Base-by-base conservation (phyloP, 2,113 vertebrate genomes). In the Sapajus apella region DNA sequence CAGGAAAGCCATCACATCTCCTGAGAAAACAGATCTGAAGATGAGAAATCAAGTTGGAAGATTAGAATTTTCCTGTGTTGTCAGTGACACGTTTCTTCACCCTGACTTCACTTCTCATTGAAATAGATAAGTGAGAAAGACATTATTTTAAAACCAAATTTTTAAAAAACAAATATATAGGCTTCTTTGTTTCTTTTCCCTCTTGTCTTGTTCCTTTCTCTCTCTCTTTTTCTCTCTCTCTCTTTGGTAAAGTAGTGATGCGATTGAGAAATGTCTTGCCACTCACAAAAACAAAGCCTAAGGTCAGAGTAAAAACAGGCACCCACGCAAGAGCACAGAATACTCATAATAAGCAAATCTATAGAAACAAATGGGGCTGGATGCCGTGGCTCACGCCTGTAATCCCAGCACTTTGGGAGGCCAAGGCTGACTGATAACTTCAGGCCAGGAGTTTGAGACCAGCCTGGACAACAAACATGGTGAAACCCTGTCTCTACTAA, bases 1-100 rank as follows among this genome's bases (percentile, higher is more conserved):
- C 88, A 64, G 61, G 77, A 95, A 96, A 96, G 37, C 16, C 4
- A 3, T 40, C 68, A 45, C 72, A 88, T 50, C 50, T 95, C 80
- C 66, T 47, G 32, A 80, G 21, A 92, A 43, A 87, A 25, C 32
- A 75, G 76, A 18, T 52, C 45, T n/a, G 61, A 64, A 32, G 27
- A 64, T 64, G 61, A 64, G 12, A 64, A 64, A 13, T 64, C 12
- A 6, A 64, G 27, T 14, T 6, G 27, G 45, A 73, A 93, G 70
- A 52, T 89, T n/a, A 87, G 50, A 91, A 76, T 76, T 76, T 70
- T 66, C 43, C 79, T 23, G 27, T 79, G n/a, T 17, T 77, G 2
- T 40, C 77, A 35, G 30, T 43, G 10, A 73, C n/a, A 61, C 17
- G 6, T 14, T 35, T 20, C 35, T 88, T 20, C 43, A 61, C 32